phyloP scores from a whole-genome alignment of 2,113 vertebrate genomes.

The Syrrhaptes paradoxus region DNA sequence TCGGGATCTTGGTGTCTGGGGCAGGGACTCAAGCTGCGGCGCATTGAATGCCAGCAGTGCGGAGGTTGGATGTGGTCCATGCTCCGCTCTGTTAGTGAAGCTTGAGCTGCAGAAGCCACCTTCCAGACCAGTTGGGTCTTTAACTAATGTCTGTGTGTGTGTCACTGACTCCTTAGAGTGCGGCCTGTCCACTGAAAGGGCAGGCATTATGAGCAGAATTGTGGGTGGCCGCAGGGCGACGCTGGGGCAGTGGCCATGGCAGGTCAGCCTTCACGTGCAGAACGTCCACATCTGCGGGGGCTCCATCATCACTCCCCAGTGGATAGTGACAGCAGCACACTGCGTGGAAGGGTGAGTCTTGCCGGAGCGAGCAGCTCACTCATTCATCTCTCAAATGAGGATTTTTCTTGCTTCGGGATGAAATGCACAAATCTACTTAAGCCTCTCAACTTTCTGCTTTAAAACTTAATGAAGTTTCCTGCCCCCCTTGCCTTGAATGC shows the following conservation, averaged over 20 bases:
- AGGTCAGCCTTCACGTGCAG: conserved; percentile 87
- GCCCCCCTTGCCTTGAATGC: no score
- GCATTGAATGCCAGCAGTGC: background rate
- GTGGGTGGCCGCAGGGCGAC: conserved; percentile 83
- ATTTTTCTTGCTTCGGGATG: background rate
- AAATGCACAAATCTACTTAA: background rate
- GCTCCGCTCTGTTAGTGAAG: background rate
- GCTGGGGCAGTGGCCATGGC: conserved; percentile 91
- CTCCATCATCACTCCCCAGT: conserved; percentile 83
- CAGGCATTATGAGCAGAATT: conserved; percentile 71
- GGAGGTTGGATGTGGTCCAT: accelerated
- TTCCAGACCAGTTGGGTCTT: background rate
- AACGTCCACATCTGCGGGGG: conserved; percentile 87
- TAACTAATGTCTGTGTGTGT: background rate
- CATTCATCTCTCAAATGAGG: accelerated
- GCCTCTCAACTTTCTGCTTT: background rate
- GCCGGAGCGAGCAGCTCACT: accelerated
- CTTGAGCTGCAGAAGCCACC: background rate
- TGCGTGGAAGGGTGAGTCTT: conserved; percentile 86
- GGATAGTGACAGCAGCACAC: conserved; percentile 94
- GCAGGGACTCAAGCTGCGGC: background rate
- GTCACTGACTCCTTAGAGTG: conserved; percentile 75
- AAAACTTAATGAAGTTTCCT: background rate
- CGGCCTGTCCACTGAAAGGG: conserved; percentile 56
- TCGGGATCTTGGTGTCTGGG: background rate